Evolutionary conservation across 1,140 invertebrate species (phyloP), one percentile per base, ranked within the genome.

Genomic region (Agrilus planipennis): DNA sequence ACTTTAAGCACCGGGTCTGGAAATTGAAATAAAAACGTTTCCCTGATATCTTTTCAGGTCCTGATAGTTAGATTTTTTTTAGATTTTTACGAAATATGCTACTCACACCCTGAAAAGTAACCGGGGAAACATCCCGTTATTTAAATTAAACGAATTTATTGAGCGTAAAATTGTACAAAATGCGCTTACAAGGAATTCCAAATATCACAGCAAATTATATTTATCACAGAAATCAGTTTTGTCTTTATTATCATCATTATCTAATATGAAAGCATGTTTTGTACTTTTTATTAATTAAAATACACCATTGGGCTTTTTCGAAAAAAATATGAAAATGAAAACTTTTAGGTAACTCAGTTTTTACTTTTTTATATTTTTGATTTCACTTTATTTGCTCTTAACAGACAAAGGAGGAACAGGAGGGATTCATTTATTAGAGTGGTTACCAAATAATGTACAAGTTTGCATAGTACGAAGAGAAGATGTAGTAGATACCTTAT

Each of bases 401-500:
- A 41, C 37, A 48, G 46, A 42, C 51, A 45, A 41, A 29, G 41
- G 45, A 46, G 23, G 34, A 21, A 50, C 23, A 38, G 50, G 51
- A 47, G 41, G 47, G 43, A 45, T 48, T 47, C 49, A 53, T 57
- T 60, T 57, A 54, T 57, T 57, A 37, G 46, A 38, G 31, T 30
- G 20, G 39, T 25, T 44, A 44, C 34, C 32, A 39, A 39, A 34
- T 27, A 42, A 45, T 51, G 40, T 51, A 51, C 49, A 51, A 41
- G 28, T 44, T 32, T 18, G 39, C 46, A 40, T 49, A 57, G 46
- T 45, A 52, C 51, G 53, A 27, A 60, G 46, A 43, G 38, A 57
- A 59, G 55, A 53, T 58, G 55, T 53, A 58, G 53, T 59, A 64
- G 72, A 72, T 83, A 94, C 89, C 88, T 92, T 72, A 99, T 86